Base-by-base conservation (phyloP, 2,888 invertebrate species). In the Mythimna vitellina region DNA sequence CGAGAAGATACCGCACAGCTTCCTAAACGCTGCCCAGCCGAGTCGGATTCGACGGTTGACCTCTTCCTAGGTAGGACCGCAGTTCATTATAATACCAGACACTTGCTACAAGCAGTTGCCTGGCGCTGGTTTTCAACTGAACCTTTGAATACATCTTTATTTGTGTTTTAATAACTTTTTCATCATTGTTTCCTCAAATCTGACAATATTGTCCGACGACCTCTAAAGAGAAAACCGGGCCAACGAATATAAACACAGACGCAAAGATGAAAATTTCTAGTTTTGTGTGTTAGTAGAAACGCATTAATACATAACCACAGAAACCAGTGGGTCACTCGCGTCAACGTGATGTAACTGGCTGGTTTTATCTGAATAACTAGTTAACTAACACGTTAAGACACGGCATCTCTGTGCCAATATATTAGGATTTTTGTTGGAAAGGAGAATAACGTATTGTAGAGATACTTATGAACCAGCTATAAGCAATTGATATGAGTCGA, bases 261-360 rank as follows among this genome's bases (percentile, higher is more conserved):
- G 29, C 42, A 14, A 67, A 65, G 54, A 42, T 32, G 49, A 54
- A 66, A 66, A 54, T 62, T 62, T 70, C 66, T 42, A 58, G 69
- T 73, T 70, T 70, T 81, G 49, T 77, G 42, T 80, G 73, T 82
- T 72, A 76, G 56, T 71, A 75, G 68, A 70, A 82, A 73, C 65
- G 65, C 49, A 70, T 65, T 58, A 61, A 78, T 63, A 73, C 75
- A 72, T 72, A 70, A 79, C 54, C 54, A 51, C 61, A 70, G 69
- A 57, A 58, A 38, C 58, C 56, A 82, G 57, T 82, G 77, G 76
- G 80, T 76, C 82, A 73, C 5, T 17, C 64, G 29, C 61, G 68
- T 76, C 67, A 53, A 29, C 49, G 14, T 82, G 70, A 82, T 65
- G 76, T 82, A 82, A 82, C 70, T 53, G 54, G 68, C 81, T 67